Percentiles rank a stretch among this genome's conserved stretches.
These are phyloP conservation scores for Drosophila takahashii DNA, from an alignment of 1,140 invertebrate genomes.

Conservation along the genomic window DNA sequence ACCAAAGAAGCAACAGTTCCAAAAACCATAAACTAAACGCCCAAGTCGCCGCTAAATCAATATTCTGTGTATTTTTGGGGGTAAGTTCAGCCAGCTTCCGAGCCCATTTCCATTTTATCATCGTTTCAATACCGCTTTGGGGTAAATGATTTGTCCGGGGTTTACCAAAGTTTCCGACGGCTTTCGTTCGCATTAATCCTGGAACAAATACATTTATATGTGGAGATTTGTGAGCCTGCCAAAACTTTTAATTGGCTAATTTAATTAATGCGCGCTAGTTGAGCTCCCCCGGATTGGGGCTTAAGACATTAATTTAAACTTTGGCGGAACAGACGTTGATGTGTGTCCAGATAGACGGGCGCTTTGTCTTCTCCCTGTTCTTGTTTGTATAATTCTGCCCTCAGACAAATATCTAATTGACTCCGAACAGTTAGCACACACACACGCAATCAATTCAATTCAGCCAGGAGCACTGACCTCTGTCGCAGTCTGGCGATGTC, in stretches of 20 bases:
- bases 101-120: slow-evolving; percentile 10
- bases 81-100: slow-evolving; percentile 22
- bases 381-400: background rate
- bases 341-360: background rate
- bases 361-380: background rate
- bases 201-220: slow-evolving; percentile 29
- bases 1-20: slow-evolving; percentile 41
- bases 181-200: slow-evolving; percentile 21
- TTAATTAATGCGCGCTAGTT: slow-evolving; percentile 50
- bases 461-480: slow-evolving; percentile 33
- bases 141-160: slow-evolving; percentile 23
- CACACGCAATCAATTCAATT: slow-evolving; percentile 23
- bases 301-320: slow-evolving; percentile 39
- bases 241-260: slow-evolving; percentile 55
- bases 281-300: slow-evolving; percentile 4
- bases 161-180: slow-evolving; percentile 28
- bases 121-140: slow-evolving; percentile 5
- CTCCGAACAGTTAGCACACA: slow-evolving; percentile 28
- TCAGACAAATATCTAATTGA: slow-evolving; percentile 33
- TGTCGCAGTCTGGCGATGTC: slow-evolving; percentile 17
- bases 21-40: slow-evolving; percentile 36
- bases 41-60: slow-evolving; percentile 43
- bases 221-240: slow-evolving; percentile 27
- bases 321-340: slow-evolving; percentile 10
- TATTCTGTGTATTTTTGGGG: slow-evolving; percentile 43